A percentile compares a stretch with the other conserved stretches of the same genome.
Evolutionary conservation across 2,113 vertebrate species (phyloP).

Genomic region (Ahaetulla prasina): DNA sequence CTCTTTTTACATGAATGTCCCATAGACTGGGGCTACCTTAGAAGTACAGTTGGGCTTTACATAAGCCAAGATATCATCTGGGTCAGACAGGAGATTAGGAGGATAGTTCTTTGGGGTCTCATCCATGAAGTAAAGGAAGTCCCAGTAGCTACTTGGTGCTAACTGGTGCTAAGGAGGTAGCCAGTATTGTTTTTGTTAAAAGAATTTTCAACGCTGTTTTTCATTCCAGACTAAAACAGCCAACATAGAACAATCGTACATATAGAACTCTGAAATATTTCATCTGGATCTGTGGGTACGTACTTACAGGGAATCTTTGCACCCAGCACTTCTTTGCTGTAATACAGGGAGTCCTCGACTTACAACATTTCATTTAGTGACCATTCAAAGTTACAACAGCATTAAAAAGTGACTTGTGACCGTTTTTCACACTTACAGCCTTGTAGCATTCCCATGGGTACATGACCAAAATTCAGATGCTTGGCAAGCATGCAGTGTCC

Average conservation of each 20-base stretch:
- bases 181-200: neutral
- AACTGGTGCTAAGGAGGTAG: neutral
- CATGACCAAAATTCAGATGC: neutral
- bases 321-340: neutral
- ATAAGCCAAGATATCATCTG: neutral
- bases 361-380: neutral
- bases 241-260: too few species aligned
- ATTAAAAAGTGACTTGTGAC: neutral
- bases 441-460: neutral
- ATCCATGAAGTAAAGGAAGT: neutral
- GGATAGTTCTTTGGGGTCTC: neutral
- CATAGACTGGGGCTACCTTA: fast-evolving
- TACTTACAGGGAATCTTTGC: neutral
- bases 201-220: neutral
- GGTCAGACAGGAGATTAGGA: neutral
- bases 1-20: neutral
- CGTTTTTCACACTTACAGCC: neutral
- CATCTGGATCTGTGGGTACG: neutral
- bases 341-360: neutral
- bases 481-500: neutral
- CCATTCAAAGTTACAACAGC: neutral
- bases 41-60: neutral
- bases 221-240: neutral
- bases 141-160: neutral
- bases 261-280: neutral